Conservation (phyloP, 1,140 invertebrate species). For the Nymphalis io region DNA sequence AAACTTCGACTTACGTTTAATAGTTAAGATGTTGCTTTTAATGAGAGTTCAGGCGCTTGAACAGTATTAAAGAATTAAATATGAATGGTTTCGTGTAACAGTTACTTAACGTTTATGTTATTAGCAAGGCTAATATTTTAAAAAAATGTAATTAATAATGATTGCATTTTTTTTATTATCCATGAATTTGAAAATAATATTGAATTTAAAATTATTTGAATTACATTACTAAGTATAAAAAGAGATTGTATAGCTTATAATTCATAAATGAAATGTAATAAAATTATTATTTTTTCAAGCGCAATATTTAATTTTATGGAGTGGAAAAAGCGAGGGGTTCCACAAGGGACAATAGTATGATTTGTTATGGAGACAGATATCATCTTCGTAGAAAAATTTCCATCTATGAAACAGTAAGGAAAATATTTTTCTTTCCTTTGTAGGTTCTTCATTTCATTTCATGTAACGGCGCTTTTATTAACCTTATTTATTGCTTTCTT, state of each 20-base stretch:
- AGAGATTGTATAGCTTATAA: slow-evolving; percentile 7
- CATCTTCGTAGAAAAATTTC: slow-evolving; percentile 56
- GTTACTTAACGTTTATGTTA: not conserved
- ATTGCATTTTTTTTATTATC: too few relatives aligned
- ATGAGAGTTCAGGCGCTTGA: slow-evolving; percentile 38
- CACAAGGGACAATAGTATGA: slow-evolving; percentile 67
- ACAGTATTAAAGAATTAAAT: not conserved
- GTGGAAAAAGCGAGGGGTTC: slow-evolving; percentile 65
- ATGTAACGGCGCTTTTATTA: slow-evolving; percentile 52
- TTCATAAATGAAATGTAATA: slow-evolving; percentile 42
- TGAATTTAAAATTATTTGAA: not conserved
- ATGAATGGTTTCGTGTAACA: not conserved
- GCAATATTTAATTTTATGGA: slow-evolving; percentile 75
- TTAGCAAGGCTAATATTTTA: not conserved
- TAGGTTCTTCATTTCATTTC: slow-evolving; percentile 46
- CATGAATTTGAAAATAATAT: too few relatives aligned
- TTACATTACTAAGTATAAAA: not conserved
- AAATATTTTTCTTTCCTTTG: slow-evolving; percentile 52
- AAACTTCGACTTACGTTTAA: slow-evolving; percentile 38
- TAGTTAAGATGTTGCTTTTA: slow-evolving; percentile 46
- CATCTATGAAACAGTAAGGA: slow-evolving; percentile 54
- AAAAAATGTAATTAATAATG: too few relatives aligned
- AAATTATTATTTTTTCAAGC: slow-evolving; percentile 62
- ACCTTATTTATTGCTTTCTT: slow-evolving; percentile 54
- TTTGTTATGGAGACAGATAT: slow-evolving; percentile 67